A percentile compares a stretch with the other conserved stretches of the same genome.
phyloP scores from a whole-genome alignment of 2,113 vertebrate genomes.

The Mastomys natalensis region DNA sequence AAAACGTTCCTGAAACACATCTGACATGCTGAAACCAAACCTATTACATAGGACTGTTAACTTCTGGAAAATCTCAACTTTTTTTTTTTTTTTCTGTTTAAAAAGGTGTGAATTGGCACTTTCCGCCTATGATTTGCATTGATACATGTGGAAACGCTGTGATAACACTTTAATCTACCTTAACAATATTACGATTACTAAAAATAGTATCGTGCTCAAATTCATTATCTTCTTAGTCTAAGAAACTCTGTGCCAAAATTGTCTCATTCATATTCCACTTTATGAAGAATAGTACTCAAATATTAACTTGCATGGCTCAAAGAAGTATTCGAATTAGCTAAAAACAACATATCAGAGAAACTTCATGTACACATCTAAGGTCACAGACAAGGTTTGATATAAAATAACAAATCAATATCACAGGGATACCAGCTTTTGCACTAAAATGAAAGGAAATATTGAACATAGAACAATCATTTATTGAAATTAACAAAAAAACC shows the following conservation, averaged over 20 bases:
- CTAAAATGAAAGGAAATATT: fast-evolving
- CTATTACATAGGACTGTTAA: neutral
- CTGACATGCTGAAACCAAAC: neutral
- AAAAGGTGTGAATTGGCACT: neutral
- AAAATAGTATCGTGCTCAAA: neutral
- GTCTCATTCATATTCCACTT: neutral
- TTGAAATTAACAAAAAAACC: neutral
- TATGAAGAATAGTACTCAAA: neutral
- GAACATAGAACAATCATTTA: neutral
- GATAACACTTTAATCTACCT: neutral
- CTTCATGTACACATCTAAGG: neutral
- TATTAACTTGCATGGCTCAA: neutral
- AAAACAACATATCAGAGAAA: neutral
- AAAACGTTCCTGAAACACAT: neutral
- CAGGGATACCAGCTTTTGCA: neutral
- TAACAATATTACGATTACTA: neutral
- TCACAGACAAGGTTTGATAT: neutral
- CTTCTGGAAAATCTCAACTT: neutral
- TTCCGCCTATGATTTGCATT: neutral
- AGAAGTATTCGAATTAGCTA: neutral
- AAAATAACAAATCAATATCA: neutral
- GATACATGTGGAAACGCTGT: neutral
- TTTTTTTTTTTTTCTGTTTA: neutral
- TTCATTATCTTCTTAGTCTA: neutral
- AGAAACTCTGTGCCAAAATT: neutral